Percentiles rank a stretch among this genome's conserved stretches.
Conservation (phyloP, 23 tunicate species). For the Ciona savignyi region DNA sequence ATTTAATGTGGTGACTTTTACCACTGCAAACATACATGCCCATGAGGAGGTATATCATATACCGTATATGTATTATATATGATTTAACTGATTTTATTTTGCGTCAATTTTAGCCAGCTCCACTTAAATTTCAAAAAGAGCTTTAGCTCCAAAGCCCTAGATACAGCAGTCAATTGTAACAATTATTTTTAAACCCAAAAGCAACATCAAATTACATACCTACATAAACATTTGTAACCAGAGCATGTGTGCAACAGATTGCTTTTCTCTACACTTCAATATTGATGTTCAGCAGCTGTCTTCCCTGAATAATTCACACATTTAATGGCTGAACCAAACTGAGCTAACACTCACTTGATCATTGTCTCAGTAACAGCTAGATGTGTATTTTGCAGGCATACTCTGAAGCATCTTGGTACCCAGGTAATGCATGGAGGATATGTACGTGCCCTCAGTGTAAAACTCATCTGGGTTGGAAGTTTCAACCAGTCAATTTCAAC, state of each 20-base stretch:
- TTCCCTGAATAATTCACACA: no score
- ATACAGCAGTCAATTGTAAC: no score
- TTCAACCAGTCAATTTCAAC: conserved; percentile 54
- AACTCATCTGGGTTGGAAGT: conserved; percentile 59
- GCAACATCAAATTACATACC: no score
- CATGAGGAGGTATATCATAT: conserved; percentile 17
- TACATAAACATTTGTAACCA: not conserved
- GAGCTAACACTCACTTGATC: no score
- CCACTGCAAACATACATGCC: conserved; percentile 22
- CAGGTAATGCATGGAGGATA: conserved; percentile 69
- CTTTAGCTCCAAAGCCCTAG: no score
- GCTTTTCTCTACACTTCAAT: not conserved
- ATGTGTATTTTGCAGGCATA: conserved; percentile 17
- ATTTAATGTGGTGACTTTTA: conserved; percentile 54
- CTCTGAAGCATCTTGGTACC: conserved; percentile 70
- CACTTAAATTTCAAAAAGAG: not conserved
- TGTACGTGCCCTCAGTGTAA: conserved; percentile 53
- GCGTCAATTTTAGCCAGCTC: not conserved
- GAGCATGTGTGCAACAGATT: not conserved
- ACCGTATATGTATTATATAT: not conserved
- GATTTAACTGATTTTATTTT: no score
- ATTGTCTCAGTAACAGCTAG: no score
- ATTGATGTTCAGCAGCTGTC: no score
- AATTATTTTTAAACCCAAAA: no score
- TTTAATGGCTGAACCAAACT: no score